Evolutionary conservation across 2,797 vertebrate genomes (phyloP).

Genomic region (Ceryle rudis): DNA sequence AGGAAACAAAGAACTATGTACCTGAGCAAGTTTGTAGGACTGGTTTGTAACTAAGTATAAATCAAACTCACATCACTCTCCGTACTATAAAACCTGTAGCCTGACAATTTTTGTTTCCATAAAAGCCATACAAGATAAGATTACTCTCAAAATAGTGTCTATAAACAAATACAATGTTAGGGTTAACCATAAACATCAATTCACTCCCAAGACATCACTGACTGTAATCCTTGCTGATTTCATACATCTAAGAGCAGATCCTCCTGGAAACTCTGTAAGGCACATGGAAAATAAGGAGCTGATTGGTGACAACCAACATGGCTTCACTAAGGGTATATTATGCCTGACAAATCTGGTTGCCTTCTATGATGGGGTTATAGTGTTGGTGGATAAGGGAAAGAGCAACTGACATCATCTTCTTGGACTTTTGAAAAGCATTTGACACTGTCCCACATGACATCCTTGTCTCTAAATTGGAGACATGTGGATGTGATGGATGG

Average conservation of each 20-base stretch:
- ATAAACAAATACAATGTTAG: conserved; percentile 53
- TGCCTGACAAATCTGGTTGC: not conserved
- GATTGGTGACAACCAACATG: not conserved
- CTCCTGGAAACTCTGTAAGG: not conserved
- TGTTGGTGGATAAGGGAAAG: not conserved
- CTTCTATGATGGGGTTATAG: not conserved
- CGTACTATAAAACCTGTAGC: conserved; percentile 16
- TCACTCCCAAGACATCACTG: conserved; percentile 37
- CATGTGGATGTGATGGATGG: not conserved
- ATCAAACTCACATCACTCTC: conserved; percentile 47
- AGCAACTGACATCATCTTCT: not conserved
- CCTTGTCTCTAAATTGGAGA: not conserved
- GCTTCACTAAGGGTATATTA: not conserved
- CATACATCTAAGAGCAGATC: not conserved
- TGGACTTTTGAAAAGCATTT: not conserved
- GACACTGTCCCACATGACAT: not conserved
- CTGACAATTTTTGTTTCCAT: conserved; percentile 45
- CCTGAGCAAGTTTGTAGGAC: not conserved
- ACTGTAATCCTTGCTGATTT: conserved; percentile 34
- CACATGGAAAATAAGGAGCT: not conserved
- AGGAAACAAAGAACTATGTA: not conserved
- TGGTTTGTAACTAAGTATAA: conserved; percentile 24
- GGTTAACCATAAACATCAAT: conserved; percentile 61
- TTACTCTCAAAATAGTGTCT: conserved; percentile 58
- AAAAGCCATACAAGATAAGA: conserved; percentile 62